Conservation (phyloP, 2,113 vertebrate species). For the Lanius collurio region DNA sequence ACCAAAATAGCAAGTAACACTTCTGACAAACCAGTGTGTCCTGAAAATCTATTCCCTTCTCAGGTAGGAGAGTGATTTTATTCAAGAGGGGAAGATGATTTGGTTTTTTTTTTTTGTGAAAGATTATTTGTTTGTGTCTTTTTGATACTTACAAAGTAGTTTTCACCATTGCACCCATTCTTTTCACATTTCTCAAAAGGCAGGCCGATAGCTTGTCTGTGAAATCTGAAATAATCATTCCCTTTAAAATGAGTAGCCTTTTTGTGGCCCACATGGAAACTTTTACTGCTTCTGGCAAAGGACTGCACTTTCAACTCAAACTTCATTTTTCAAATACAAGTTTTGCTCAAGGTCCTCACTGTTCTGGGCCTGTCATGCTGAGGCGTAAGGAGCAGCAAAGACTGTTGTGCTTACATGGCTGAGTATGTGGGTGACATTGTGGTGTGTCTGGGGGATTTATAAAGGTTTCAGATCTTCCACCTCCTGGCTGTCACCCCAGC, state of each 20-base stretch:
- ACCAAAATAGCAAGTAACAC: background rate
- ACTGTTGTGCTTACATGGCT: accelerated
- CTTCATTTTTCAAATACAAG: background rate
- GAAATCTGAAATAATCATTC: background rate
- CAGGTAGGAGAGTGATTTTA: background rate
- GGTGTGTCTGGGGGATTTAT: background rate
- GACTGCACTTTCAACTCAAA: background rate
- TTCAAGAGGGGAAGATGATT: background rate
- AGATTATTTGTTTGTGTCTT: background rate
- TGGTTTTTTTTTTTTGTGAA: background rate
- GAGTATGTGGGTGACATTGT: background rate
- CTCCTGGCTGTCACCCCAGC: background rate
- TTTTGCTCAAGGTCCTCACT: background rate
- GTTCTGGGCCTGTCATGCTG: background rate
- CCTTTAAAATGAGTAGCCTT: background rate
- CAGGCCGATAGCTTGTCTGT: background rate
- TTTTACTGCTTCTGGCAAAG: background rate
- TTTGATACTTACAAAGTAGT: background rate
- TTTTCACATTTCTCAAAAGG: background rate
- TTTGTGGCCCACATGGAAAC: background rate
- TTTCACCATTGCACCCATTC: background rate
- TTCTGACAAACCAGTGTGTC: background rate
- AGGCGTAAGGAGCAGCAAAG: background rate
- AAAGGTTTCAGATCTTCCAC: background rate
- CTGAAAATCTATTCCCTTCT: background rate